Base-by-base conservation (phyloP, 1,140 invertebrate species). In the Bombus confusus region DNA sequence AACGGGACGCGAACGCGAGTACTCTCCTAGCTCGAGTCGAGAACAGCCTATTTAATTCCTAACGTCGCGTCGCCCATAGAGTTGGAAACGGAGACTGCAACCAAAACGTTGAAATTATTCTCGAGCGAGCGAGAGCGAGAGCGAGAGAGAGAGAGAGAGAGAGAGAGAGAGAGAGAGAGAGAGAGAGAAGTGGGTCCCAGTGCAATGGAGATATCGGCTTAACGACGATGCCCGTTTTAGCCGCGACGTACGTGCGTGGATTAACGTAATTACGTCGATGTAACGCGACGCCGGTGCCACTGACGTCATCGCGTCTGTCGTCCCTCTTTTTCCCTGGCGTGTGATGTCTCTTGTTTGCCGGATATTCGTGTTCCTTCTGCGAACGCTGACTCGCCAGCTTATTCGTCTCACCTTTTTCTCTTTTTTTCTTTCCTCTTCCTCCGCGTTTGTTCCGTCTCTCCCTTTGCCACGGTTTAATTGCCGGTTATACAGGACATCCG, bases 191-290 rank as follows among this genome's bases (percentile, higher is more conserved):
- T 62, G 76, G 77, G 47, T 59, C 80, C 71, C 78, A 79, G 52
- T 64, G 47, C 75, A 81, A 52, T 52, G 47, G 43, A 64, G 87
- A 86, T 80, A 83, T 86, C 73, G 78, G 77, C 85, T 88, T 80
- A 83, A 91, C 78, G 83, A 91, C 52, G 85, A 83, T 73, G 80
- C 69, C 28, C 84, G 69, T 90, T 80, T 91, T 79, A 81, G 79
- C 76, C 57, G 80, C 79, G 77, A 69, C 31, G 68, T 83, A 88
- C 87, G 86, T 83, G 83, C 80, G 83, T 82, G 82, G 80, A 89
- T 91, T 92, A 91, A 92, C 89, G 87, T 84, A 92, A 92, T 92
- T 92, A 92, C 83, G 89, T 91, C 87, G 87, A 88, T 92, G 92
- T 91, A 92, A 92, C 77, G 81, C 75, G 91, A 92, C 86, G 86